Evolutionary conservation across 2,113 vertebrate species (phyloP).

Genomic region (Cebidichthys violaceus): DNA sequence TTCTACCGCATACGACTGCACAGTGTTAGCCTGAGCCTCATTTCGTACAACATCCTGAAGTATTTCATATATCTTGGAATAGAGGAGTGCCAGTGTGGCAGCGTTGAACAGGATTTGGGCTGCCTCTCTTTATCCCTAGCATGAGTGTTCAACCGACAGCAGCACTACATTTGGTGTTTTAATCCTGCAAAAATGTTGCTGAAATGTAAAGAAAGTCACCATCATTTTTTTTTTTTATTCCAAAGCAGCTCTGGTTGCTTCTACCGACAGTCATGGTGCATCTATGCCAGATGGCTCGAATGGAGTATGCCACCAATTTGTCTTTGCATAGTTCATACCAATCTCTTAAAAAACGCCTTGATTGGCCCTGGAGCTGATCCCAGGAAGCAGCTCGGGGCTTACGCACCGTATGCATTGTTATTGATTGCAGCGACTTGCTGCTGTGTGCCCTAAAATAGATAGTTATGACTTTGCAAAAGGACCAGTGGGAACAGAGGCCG

Average conservation of each 20-base stretch:
- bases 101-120: slow-evolving; percentile 39
- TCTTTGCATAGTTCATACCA: slow-evolving; percentile 5
- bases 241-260: slow-evolving; percentile 22
- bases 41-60: neutral
- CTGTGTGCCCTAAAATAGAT: slow-evolving; percentile 67
- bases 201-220: slow-evolving; percentile 46
- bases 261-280: neutral
- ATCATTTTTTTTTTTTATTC: neutral
- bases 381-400: slow-evolving; percentile 48
- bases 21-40: neutral
- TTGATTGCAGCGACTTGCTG: slow-evolving; percentile 61
- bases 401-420: slow-evolving; percentile 48
- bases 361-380: slow-evolving; percentile 40
- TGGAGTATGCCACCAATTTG: slow-evolving; percentile 1
- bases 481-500: slow-evolving; percentile 44
- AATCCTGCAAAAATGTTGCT: slow-evolving; percentile 51
- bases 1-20: neutral
- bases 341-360: slow-evolving; percentile 34
- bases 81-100: slow-evolving; percentile 14
- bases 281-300: neutral
- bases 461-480: slow-evolving; percentile 75
- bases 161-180: slow-evolving; percentile 19
- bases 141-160: slow-evolving; percentile 28
- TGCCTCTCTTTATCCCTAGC: slow-evolving; percentile 41
- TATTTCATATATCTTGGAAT: slow-evolving; percentile 6